Evolutionary conservation across 2,797 vertebrate genomes (phyloP).

Genomic region (Morelia viridis): DNA sequence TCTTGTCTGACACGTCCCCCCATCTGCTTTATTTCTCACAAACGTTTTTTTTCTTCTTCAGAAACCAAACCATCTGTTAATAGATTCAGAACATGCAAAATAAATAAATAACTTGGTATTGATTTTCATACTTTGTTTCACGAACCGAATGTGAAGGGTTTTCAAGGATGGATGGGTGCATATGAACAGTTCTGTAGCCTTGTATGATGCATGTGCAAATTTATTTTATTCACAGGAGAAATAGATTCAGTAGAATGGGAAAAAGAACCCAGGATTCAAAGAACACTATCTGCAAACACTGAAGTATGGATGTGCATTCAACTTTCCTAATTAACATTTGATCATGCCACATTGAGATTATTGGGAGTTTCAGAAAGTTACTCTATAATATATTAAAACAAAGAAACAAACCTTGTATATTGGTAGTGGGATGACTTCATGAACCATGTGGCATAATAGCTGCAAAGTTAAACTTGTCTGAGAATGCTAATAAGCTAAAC

Average conservation of each 20-base stretch:
- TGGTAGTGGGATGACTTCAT: not conserved
- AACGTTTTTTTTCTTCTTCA: not conserved
- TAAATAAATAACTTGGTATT: not conserved
- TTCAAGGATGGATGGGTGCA: not conserved
- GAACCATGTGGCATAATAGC: not conserved
- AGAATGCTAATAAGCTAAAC: not conserved
- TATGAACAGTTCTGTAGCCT: not conserved
- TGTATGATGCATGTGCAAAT: not conserved
- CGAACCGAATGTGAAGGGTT: not conserved
- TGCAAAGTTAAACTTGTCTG: not conserved
- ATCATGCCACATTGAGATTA: not conserved
- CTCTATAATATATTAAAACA: not conserved
- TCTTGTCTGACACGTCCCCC: not conserved
- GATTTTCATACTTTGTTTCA: not conserved
- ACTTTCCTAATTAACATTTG: not conserved
- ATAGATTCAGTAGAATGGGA: not conserved
- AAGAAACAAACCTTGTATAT: not conserved
- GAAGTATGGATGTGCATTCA: not conserved
- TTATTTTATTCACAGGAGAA: not conserved
- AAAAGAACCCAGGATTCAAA: not conserved
- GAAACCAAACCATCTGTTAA: not conserved
- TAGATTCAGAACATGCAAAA: not conserved
- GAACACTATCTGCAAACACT: not conserved
- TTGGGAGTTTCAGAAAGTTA: not conserved
- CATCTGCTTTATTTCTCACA: not conserved